A percentile compares a stretch with the other conserved stretches of the same genome.
Evolutionary conservation across 2,797 vertebrate genomes (phyloP).

Genomic region (Sebastes hubbsi): DNA sequence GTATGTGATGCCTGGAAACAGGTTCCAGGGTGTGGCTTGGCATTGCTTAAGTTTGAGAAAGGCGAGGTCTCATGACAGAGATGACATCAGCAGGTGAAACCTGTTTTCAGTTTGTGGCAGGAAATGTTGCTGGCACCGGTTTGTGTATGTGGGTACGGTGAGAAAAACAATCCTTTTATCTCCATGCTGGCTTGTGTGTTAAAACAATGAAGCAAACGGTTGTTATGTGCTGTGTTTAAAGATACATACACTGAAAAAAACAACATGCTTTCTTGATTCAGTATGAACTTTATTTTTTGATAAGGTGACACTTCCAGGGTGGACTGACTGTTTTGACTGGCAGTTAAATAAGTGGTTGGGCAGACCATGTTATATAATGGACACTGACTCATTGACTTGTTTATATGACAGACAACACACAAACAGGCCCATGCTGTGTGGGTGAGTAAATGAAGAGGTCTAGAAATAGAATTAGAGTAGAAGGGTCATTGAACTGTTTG

Average conservation of each 20-base stretch:
- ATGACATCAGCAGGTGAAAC: slow-evolving; percentile 76
- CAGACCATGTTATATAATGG: slow-evolving; percentile 50
- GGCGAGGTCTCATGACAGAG: slow-evolving; percentile 51
- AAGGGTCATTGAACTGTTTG: no score
- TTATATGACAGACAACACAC: slow-evolving; percentile 40
- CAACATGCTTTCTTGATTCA: background rate
- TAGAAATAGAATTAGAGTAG: background rate
- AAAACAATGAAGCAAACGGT: background rate
- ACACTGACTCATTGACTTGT: slow-evolving; percentile 59
- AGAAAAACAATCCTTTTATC: slow-evolving; percentile 38
- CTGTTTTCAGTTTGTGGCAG: slow-evolving; percentile 69
- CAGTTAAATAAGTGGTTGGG: slow-evolving; percentile 16
- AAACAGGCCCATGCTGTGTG: background rate
- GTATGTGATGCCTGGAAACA: slow-evolving; percentile 27
- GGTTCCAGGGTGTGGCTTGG: slow-evolving; percentile 52
- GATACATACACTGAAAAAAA: background rate
- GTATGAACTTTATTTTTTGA: background rate
- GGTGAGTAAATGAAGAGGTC: slow-evolving; percentile 3
- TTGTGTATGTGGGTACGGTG: background rate
- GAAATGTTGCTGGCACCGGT: slow-evolving; percentile 61
- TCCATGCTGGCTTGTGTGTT: slow-evolving; percentile 7
- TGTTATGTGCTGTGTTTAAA: background rate
- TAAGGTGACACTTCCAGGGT: background rate
- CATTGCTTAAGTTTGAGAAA: slow-evolving; percentile 57
- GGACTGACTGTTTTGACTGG: slow-evolving; percentile 31